phyloP scores from a whole-genome alignment of 2,888 invertebrate species.

The Melikaiella ostensackeni region DNA sequence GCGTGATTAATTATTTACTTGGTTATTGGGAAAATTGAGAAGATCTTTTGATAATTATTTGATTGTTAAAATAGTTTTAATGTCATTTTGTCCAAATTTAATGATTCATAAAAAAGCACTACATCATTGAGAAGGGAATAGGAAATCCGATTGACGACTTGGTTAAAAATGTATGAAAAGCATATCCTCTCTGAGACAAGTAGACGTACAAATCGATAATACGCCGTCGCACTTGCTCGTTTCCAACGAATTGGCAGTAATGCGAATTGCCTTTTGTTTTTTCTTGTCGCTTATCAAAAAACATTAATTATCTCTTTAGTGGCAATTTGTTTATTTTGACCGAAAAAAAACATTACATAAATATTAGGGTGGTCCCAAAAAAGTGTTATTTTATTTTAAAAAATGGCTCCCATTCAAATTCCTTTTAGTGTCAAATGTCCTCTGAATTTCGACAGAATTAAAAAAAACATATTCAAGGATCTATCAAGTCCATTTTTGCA shows the following conservation, averaged over 20 bases:
- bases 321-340: too few species aligned
- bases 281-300: background rate
- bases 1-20: background rate
- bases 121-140: background rate
- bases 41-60: background rate
- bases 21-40: background rate
- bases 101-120: constrained; percentile 10
- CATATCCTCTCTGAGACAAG: constrained; percentile 14
- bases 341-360: background rate
- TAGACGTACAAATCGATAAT: constrained; percentile 32
- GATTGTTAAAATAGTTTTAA: background rate
- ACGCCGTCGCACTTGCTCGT: constrained; percentile 21
- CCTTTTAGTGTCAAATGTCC: too few species aligned
- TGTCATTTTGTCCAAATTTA: background rate
- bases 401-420: too few species aligned
- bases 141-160: constrained; percentile 27
- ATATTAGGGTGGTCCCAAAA: too few species aligned
- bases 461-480: too few species aligned
- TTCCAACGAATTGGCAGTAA: constrained; percentile 28
- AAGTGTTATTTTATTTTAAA: too few species aligned
- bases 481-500: too few species aligned
- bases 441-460: too few species aligned
- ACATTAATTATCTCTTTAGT: too few species aligned
- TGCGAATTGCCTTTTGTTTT: constrained; percentile 5
- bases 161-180: constrained; percentile 22